Percentiles rank a stretch among this genome's conserved stretches.
Conservation (phyloP, 1,140 invertebrate genomes). For the Drosophila bocki region DNA sequence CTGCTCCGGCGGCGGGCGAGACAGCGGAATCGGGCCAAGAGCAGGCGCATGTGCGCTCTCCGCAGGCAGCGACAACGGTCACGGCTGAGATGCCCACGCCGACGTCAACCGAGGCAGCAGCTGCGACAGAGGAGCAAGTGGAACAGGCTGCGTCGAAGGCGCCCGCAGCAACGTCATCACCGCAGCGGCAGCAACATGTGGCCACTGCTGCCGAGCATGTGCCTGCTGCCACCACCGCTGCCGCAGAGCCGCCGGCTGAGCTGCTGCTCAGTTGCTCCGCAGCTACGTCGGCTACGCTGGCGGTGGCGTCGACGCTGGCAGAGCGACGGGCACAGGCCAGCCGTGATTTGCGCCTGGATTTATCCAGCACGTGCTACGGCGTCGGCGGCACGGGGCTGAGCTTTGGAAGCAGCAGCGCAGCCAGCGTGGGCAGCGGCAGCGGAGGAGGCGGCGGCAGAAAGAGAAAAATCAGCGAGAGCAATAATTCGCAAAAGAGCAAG, state of each 20-base stretch:
- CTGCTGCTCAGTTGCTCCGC: conserved; percentile 47
- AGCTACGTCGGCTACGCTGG: conserved; percentile 59
- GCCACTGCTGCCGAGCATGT: conserved; percentile 18
- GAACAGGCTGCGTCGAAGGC: conserved; percentile 28
- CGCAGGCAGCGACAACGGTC: conserved; percentile 51
- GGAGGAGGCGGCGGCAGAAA: conserved; percentile 82
- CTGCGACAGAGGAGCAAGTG: conserved; percentile 50
- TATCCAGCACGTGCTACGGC: conserved; percentile 77
- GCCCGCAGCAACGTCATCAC: conserved; percentile 28
- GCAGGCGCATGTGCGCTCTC: conserved; percentile 75
- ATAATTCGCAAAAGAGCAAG: conserved; percentile 83
- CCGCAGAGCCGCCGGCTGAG: conserved; percentile 24
- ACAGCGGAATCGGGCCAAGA: conserved; percentile 67
- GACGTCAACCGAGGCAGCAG: conserved; percentile 42
- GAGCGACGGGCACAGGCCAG: conserved; percentile 65
- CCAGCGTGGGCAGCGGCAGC: conserved; percentile 60
- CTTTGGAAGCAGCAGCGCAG: conserved; percentile 50
- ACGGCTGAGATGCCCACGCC: conserved; percentile 60
- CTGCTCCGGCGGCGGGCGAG: conserved; percentile 61
- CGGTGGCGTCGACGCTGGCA: conserved; percentile 68
- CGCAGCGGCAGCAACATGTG: conserved; percentile 70
- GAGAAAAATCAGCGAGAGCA: conserved; percentile 85
- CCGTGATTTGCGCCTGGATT: conserved; percentile 77
- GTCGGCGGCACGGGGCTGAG: conserved; percentile 70
- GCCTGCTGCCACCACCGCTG: conserved; percentile 2